Percentiles rank a stretch among this genome's conserved stretches.
These are phyloP conservation scores for Mythimna loreyi DNA, from an alignment of 2,888 invertebrate species.

Conservation along the genomic window DNA sequence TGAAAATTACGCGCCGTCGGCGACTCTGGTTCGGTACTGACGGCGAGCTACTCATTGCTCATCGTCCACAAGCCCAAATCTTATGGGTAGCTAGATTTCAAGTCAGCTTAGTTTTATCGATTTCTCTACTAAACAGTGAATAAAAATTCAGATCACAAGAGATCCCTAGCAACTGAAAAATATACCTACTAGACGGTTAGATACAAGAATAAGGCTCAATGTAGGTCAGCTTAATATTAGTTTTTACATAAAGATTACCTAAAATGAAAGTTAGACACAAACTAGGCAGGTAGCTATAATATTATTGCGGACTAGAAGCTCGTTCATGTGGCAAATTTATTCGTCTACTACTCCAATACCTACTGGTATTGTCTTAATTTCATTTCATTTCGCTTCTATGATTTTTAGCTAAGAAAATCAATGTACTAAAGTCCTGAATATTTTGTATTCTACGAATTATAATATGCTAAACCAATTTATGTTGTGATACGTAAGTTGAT, in stretches of 20 bases:
- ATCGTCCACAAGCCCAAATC: no score
- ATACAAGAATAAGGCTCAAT: neutral
- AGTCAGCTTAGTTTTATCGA: neutral
- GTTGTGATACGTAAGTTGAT: slow-evolving; percentile 20
- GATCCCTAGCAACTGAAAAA: neutral
- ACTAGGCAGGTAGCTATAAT: slow-evolving; percentile 39
- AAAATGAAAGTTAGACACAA: slow-evolving; percentile 24
- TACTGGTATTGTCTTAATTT: neutral
- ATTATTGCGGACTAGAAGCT: slow-evolving; percentile 43
- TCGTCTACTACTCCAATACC: slow-evolving; percentile 61
- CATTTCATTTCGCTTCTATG: neutral
- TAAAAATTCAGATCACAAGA: neutral
- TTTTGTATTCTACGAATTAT: slow-evolving; percentile 16
- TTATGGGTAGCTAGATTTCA: no score
- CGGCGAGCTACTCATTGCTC: no score
- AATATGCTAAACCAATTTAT: slow-evolving; percentile 8
- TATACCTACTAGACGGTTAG: neutral
- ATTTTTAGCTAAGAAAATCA: slow-evolving; percentile 41
- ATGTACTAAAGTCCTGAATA: slow-evolving; percentile 26
- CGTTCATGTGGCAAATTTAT: slow-evolving; percentile 57
- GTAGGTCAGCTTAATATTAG: slow-evolving; percentile 23
- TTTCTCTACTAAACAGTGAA: neutral
- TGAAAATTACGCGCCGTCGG: no score
- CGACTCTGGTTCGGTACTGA: no score
- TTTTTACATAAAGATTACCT: slow-evolving; percentile 2